These are phyloP conservation scores for Recurvirostra avosetta DNA, from an alignment of 2,113 vertebrate genomes.

Conservation along the genomic window DNA sequence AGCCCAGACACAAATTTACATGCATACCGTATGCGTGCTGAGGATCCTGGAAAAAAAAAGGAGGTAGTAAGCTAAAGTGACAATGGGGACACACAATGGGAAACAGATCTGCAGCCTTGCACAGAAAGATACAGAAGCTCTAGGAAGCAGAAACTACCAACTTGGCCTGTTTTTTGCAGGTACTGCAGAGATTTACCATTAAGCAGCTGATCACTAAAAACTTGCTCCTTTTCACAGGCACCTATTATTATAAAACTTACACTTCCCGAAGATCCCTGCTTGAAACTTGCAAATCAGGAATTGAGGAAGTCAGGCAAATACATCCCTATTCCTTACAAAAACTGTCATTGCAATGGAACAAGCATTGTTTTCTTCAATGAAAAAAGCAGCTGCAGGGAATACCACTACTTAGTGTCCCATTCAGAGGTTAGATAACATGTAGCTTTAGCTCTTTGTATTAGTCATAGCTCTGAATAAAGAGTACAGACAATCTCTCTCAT, in stretches of 20 bases:
- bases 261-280: background rate
- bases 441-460: background rate
- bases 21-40: background rate
- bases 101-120: background rate
- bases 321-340: background rate
- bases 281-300: background rate
- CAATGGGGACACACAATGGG: background rate
- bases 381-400: background rate
- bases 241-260: background rate
- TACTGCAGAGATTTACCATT: background rate
- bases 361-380: background rate
- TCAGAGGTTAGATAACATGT: background rate
- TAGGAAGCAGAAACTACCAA: background rate
- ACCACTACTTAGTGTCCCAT: accelerated
- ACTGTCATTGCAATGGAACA: background rate
- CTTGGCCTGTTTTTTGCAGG: background rate
- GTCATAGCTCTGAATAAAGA: background rate
- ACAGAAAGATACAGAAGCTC: background rate
- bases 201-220: background rate
- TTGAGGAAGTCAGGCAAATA: background rate
- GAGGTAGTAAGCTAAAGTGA: background rate
- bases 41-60: background rate
- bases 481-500: background rate
- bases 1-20: background rate
- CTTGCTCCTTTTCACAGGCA: background rate